These are phyloP conservation scores for Erythrolamprus reginae DNA, from an alignment of 2,113 vertebrate species.

Conservation along the genomic window DNA sequence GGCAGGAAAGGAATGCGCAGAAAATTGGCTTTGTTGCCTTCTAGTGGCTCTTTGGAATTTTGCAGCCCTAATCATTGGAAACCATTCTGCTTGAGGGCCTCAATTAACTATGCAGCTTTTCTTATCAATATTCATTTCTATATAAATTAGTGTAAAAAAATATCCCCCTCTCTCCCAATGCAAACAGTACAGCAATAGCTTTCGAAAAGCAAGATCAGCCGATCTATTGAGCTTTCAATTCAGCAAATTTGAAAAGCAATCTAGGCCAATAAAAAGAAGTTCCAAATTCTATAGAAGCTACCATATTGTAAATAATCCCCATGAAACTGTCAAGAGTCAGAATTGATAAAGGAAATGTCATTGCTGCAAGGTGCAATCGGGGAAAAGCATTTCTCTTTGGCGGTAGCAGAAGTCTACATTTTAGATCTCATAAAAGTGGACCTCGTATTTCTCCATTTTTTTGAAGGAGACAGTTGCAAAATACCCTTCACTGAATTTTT, in stretches of 20 bases:
- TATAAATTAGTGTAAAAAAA: neutral
- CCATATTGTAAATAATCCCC: conserved; percentile 46
- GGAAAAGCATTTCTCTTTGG: conserved; percentile 13
- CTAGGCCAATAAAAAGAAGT: conserved; percentile 7
- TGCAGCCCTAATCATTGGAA: neutral
- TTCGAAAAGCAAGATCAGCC: neutral
- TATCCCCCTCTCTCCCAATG: neutral
- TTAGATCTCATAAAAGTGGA: conserved; percentile 4
- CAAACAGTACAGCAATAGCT: neutral
- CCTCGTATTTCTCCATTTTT: neutral
- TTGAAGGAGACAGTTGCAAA: neutral
- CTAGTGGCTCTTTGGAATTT: neutral
- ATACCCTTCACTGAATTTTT: neutral
- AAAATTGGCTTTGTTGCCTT: neutral
- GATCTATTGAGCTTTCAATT: neutral
- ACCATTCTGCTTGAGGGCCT: neutral
- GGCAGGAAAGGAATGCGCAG: neutral
- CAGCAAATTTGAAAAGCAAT: neutral
- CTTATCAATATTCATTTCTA: neutral
- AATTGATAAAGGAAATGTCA: conserved; percentile 49
- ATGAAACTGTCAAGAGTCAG: conserved; percentile 35
- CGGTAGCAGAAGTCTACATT: neutral
- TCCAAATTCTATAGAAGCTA: conserved; percentile 30
- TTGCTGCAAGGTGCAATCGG: neutral
- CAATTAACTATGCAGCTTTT: neutral